Percentiles rank a stretch among this genome's conserved stretches.
These are phyloP conservation scores for Xanthia togata DNA, from an alignment of 2,888 invertebrate genomes.

Conservation along the genomic window DNA sequence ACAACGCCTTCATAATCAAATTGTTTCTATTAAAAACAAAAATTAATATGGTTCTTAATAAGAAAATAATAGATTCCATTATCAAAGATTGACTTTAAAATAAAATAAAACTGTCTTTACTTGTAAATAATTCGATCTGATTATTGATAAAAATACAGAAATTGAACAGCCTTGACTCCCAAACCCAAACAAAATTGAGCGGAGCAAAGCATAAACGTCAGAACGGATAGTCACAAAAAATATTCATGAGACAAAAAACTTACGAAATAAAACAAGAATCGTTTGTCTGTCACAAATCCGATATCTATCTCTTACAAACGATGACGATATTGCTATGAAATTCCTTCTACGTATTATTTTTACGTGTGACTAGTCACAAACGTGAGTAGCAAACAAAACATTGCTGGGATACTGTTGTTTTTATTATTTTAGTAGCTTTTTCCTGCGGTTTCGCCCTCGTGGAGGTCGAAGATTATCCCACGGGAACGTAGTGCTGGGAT, in stretches of 20 bases:
- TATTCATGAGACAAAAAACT: slow-evolving; percentile 32
- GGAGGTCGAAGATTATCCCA: not conserved
- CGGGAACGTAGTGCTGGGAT: not conserved
- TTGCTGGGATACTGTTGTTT: slow-evolving; percentile 25
- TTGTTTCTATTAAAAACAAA: too few relatives aligned
- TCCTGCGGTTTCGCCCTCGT: not conserved
- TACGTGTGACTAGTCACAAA: slow-evolving; percentile 49
- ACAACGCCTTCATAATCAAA: not conserved
- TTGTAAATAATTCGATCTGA: too few relatives aligned
- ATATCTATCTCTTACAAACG: slow-evolving; percentile 50
- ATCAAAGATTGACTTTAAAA: not conserved
- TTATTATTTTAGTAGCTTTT: slow-evolving; percentile 17
- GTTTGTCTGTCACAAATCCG: slow-evolving; percentile 57
- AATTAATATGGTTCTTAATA: not conserved
- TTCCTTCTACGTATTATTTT: slow-evolving; percentile 58
- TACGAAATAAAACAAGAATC: slow-evolving; percentile 38
- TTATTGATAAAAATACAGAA: not conserved
- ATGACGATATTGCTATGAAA: slow-evolving; percentile 46
- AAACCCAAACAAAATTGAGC: not conserved
- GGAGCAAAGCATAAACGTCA: slow-evolving; percentile 2
- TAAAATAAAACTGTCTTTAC: not conserved
- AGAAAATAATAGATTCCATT: not conserved
- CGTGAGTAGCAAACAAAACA: slow-evolving; percentile 48
- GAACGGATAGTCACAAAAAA: slow-evolving; percentile 22
- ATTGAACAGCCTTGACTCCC: not conserved